Evolutionary conservation across 2,888 invertebrate genomes (phyloP).

Genomic region (Drosophila lacicola): DNA sequence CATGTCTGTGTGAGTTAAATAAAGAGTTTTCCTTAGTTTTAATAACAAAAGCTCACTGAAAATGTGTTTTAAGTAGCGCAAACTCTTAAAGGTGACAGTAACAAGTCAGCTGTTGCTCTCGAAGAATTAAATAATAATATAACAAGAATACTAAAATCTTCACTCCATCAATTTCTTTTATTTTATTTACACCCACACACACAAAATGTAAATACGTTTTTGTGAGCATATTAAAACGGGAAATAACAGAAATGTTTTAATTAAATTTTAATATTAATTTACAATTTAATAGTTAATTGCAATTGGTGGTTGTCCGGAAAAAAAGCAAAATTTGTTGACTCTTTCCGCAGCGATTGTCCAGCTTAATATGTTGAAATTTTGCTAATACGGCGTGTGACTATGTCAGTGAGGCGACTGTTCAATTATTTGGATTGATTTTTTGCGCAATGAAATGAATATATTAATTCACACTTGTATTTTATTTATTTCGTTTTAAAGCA

Average conservation of each 20-base stretch:
- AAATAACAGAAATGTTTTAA: background rate
- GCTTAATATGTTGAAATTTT: conserved; percentile 24
- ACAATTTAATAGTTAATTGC: background rate
- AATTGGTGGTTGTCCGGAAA: background rate
- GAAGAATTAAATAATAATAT: too few relatives aligned
- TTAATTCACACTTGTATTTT: conserved; percentile 14
- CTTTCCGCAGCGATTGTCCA: conserved; percentile 1
- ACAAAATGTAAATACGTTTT: background rate
- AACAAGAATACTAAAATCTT: too few relatives aligned
- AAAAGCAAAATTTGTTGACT: background rate
- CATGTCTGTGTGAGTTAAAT: too few relatives aligned
- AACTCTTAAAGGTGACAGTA: too few relatives aligned
- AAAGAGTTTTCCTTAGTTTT: too few relatives aligned
- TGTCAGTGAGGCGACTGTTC: conserved; percentile 8
- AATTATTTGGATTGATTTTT: conserved; percentile 31
- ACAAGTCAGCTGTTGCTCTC: too few relatives aligned
- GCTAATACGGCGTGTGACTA: conserved; percentile 9
- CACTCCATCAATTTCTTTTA: too few relatives aligned
- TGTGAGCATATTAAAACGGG: background rate
- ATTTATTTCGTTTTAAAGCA: conserved; percentile 13
- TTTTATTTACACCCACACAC: background rate
- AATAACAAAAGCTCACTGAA: too few relatives aligned
- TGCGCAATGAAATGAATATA: conserved; percentile 21
- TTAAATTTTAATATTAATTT: conserved; percentile 1
- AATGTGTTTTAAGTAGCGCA: too few relatives aligned